phyloP scores from a whole-genome alignment of 2,888 invertebrate genomes.

The Sialis lutaria region DNA sequence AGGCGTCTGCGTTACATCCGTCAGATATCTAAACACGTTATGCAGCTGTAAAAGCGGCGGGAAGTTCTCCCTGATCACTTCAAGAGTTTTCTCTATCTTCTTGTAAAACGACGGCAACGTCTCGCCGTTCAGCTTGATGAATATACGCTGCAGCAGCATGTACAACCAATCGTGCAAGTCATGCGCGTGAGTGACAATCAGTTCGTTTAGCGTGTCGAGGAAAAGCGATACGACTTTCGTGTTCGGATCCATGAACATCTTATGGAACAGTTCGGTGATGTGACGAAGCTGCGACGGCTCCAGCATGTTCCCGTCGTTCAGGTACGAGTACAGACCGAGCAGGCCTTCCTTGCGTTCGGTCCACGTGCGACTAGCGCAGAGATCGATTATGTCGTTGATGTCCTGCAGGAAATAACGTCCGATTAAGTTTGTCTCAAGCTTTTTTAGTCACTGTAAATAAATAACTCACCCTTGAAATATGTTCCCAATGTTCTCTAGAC shows the following conservation, averaged over 20 bases:
- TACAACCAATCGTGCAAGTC: slow-evolving; percentile 90
- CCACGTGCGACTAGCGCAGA: slow-evolving; percentile 83
- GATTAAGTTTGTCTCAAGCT: too few relatives aligned
- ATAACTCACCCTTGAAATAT: slow-evolving; percentile 11
- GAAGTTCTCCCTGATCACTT: slow-evolving; percentile 54
- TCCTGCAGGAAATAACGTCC: slow-evolving; percentile 33
- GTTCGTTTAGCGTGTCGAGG: slow-evolving; percentile 81
- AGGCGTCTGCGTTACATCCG: slow-evolving; percentile 86
- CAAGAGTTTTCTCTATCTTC: slow-evolving; percentile 75
- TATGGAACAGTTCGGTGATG: slow-evolving; percentile 84
- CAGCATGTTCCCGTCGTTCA: slow-evolving; percentile 49
- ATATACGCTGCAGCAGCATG: slow-evolving; percentile 54
- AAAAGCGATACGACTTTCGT: slow-evolving; percentile 86
- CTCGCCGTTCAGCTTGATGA: slow-evolving; percentile 84
- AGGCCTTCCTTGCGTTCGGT: slow-evolving; percentile 91
- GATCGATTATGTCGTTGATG: slow-evolving; percentile 68
- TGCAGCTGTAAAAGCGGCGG: slow-evolving; percentile 46
- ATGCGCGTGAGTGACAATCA: slow-evolving; percentile 68
- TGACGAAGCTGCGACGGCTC: slow-evolving; percentile 56
- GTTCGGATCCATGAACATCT: slow-evolving; percentile 96
- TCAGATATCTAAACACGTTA: slow-evolving; percentile 62
- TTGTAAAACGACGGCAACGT: slow-evolving; percentile 79
- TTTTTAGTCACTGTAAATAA: too few relatives aligned
- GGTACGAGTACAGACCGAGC: slow-evolving; percentile 48
- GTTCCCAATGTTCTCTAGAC: slow-evolving; percentile 41